Conservation (phyloP, 1,140 invertebrate genomes). For the Zeugodacus cucurbitae region DNA sequence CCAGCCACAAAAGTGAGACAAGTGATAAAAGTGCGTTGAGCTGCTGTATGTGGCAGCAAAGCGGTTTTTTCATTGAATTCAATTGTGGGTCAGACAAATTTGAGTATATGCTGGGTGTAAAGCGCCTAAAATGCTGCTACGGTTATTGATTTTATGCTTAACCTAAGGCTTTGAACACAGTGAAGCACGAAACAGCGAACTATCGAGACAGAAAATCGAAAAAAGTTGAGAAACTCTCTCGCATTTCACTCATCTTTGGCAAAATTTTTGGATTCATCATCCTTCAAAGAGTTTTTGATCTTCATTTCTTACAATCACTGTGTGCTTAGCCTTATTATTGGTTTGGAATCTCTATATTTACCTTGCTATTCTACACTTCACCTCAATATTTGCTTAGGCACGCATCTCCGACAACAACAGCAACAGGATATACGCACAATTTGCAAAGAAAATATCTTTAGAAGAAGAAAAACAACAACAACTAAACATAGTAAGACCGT, state of each 20-base stretch:
- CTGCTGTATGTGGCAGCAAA: background rate
- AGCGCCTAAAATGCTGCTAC: background rate
- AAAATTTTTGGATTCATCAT: too few relatives aligned
- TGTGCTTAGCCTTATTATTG: too few relatives aligned
- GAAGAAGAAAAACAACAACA: background rate
- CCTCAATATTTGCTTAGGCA: too few relatives aligned
- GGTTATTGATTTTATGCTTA: background rate
- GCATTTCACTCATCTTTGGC: too few relatives aligned
- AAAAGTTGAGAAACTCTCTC: too few relatives aligned
- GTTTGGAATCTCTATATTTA: too few relatives aligned
- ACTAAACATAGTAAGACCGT: background rate
- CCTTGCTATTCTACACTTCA: too few relatives aligned
- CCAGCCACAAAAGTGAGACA: background rate
- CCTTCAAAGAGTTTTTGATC: too few relatives aligned
- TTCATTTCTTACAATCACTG: too few relatives aligned
- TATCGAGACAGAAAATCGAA: too few relatives aligned
- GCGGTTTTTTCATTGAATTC: background rate
- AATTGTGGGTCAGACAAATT: background rate
- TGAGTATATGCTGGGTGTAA: background rate
- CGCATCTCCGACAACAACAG: background rate
- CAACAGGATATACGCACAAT: slow-evolving; percentile 2
- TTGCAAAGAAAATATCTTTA: background rate
- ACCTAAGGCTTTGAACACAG: background rate
- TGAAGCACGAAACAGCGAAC: too few relatives aligned
- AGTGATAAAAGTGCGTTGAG: background rate